Evolutionary conservation across 2,113 vertebrate species (phyloP), one percentile per base, ranked within the genome.

Genomic region (Pituophis catenifer): DNA sequence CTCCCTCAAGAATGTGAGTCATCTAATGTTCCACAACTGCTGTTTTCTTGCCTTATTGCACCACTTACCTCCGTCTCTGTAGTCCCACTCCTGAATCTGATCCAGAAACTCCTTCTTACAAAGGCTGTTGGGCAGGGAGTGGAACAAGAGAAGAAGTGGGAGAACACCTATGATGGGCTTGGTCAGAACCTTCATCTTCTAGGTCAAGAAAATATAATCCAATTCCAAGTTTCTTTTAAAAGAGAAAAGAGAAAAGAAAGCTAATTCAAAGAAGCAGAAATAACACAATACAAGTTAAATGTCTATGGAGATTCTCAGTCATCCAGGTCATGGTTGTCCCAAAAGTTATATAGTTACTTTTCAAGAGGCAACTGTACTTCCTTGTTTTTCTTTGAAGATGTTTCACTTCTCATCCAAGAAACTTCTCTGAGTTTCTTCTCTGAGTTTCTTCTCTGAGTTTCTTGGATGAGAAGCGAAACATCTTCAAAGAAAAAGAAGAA

Each of bases 41-140:
- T 8, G 52, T n/a, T 65, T 87, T 33, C 85, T 87, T 55, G 59
- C 52, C 24, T 75, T 15, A 0, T 19, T 54, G 9, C 48, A 86
- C 1, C 1, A 94, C 96, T 95, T 97, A 98, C 97, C 96, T 7
- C 97, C 97, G 90, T 97, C 97, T 96, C 97, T 97, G 94, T 97
- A 98, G 95, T 97, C 95, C 97, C 97, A 98, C 86, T 95, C 95
- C 91, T 96, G 95, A 91, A 94, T 50, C n/a, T 94, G 93, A 89
- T 96, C 93, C 86, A 93, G 90, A 53, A 96, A 90, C 3, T 97
- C 95, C 24, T 95, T 94, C 89, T 95, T 94, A 24, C 94, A 93
- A 93, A 93, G 92, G 92, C 93, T 93, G 75, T 92, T 94, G 90
- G 94, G 94, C 59, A 96, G 90, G 89, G 96, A 88, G 58, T 95